Conservation (phyloP, 2,888 invertebrate species). For the Drosophila recens region DNA sequence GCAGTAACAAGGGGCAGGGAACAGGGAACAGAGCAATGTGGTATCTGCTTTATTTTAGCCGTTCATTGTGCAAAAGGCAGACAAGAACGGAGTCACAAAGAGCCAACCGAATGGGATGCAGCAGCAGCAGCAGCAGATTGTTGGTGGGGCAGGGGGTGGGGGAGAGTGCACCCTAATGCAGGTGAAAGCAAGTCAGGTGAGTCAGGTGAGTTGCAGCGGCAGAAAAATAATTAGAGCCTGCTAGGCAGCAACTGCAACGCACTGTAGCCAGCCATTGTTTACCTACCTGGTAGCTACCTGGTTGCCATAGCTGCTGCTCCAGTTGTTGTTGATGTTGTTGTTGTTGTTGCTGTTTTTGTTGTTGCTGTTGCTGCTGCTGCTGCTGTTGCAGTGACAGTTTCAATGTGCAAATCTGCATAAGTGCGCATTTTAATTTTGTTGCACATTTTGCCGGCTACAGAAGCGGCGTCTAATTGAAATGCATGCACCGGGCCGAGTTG, state of each 20-base stretch:
- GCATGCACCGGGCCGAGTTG: constrained; percentile 52
- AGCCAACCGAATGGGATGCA: constrained; percentile 23
- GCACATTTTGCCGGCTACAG: constrained; percentile 76
- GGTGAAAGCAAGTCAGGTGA: constrained; percentile 55
- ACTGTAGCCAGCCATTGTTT: constrained; percentile 50
- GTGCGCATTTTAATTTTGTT: constrained; percentile 82
- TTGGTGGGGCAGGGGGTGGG: too few relatives aligned
- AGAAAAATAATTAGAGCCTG: constrained; percentile 81
- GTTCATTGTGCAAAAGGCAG: constrained; percentile 72
- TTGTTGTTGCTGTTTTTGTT: constrained; percentile 11
- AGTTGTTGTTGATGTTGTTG: constrained; percentile 16
- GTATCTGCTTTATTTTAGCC: constrained; percentile 71
- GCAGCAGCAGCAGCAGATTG: neutral
- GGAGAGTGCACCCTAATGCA: neutral
- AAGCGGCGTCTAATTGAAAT: constrained; percentile 77
- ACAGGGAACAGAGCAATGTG: constrained; percentile 10
- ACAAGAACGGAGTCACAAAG: constrained; percentile 58
- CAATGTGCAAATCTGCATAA: constrained; percentile 82
- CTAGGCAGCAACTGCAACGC: constrained; percentile 38
- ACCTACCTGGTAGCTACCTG: constrained; percentile 18
- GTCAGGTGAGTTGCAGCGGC: constrained; percentile 60
- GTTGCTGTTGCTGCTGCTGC: constrained; percentile 22
- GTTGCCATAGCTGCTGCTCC: constrained; percentile 47
- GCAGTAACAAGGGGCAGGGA: neutral
- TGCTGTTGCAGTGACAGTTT: constrained; percentile 74